Percentiles rank a stretch among this genome's conserved stretches.
These are phyloP conservation scores for Teinopalpus imperialis DNA, from an alignment of 2,888 invertebrate species.

Conservation along the genomic window DNA sequence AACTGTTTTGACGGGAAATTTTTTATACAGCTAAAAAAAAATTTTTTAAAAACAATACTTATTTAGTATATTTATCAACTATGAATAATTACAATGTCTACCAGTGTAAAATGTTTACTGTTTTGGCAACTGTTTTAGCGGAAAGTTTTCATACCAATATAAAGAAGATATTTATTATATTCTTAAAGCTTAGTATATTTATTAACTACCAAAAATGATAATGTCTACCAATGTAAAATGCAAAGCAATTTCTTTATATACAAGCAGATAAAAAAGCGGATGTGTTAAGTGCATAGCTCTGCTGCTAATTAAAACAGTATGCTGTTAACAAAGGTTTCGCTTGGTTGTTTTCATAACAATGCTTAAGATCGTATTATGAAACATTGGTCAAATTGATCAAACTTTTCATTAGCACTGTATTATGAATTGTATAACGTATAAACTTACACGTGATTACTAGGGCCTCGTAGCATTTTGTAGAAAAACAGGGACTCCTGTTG, in stretches of 20 bases:
- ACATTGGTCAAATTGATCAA: conserved; percentile 2
- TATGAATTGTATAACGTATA: background rate
- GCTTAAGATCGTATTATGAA: conserved; percentile 17
- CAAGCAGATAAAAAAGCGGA: background rate
- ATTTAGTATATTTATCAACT: too few relatives aligned
- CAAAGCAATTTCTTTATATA: background rate
- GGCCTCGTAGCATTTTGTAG: conserved; percentile 1
- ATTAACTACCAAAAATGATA: too few relatives aligned
- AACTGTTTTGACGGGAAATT: too few relatives aligned
- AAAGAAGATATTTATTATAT: too few relatives aligned
- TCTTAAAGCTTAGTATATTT: too few relatives aligned
- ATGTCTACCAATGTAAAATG: too few relatives aligned
- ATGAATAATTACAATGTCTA: too few relatives aligned
- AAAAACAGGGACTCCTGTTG: background rate
- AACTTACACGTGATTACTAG: conserved; percentile 2
- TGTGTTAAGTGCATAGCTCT: background rate
- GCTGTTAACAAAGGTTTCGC: background rate
- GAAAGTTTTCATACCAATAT: too few relatives aligned
- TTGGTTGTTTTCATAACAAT: conserved; percentile 13
- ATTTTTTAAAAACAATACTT: too few relatives aligned
- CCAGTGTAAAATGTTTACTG: too few relatives aligned
- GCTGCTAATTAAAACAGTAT: conserved; percentile 1
- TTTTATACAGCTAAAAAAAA: too few relatives aligned
- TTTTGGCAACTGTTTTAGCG: too few relatives aligned
- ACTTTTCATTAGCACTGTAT: background rate